These are phyloP conservation scores for Esox niger DNA, from an alignment of 2,113 vertebrate species.

Conservation along the genomic window DNA sequence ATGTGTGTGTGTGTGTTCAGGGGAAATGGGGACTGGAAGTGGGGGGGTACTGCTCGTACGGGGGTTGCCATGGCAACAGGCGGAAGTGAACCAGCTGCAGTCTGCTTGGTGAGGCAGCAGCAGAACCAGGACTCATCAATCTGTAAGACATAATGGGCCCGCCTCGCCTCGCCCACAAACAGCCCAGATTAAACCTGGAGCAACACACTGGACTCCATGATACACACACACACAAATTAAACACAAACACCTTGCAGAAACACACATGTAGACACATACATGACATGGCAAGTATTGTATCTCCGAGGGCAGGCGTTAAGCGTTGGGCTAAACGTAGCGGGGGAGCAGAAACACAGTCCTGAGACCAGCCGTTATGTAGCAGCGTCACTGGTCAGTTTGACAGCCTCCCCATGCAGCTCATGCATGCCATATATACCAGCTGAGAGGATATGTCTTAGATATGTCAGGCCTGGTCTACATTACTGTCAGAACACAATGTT, in stretches of 20 bases:
- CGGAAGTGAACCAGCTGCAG: not conserved
- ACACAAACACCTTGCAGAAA: not conserved
- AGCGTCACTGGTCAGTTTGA: no score
- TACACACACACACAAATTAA: not conserved
- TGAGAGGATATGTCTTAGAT: not conserved
- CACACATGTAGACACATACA: slow-evolving; percentile 1
- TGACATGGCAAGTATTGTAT: not conserved
- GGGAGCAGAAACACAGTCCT: not conserved
- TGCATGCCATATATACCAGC: no score
- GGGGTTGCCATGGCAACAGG: slow-evolving; percentile 4
- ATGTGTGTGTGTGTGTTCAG: not conserved
- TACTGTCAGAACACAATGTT: no score
- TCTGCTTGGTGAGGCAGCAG: not conserved
- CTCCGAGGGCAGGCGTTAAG: not conserved
- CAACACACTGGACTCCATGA: not conserved
- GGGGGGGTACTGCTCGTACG: not conserved
- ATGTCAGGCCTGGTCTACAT: not conserved
- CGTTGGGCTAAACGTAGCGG: not conserved
- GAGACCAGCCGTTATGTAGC: no score
- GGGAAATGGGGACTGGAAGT: not conserved
- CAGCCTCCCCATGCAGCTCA: no score
- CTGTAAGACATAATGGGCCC: not conserved
- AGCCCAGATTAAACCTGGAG: not conserved
- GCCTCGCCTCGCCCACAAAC: not conserved
- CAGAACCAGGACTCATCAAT: not conserved